Evolutionary conservation across 1,140 invertebrate genomes (phyloP), one percentile per base, ranked within the genome.

Genomic region (Drosophila chauvacae): DNA sequence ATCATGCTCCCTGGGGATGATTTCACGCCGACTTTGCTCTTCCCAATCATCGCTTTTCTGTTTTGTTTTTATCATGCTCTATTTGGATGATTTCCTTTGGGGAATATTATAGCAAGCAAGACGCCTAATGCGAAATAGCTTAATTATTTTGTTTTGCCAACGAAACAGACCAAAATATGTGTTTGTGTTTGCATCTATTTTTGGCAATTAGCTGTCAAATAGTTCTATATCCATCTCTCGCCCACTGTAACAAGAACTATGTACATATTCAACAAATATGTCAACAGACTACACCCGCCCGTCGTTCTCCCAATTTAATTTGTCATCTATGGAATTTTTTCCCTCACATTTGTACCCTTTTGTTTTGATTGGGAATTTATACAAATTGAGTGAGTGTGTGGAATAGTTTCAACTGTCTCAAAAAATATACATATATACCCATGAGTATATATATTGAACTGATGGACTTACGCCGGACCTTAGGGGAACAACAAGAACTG

Each of bases 141-240:
- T 80, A 77, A 87, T 87, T 83, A 72, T 88, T 80, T 88, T 88
- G 80, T 90, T 88, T 90, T 90, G 68, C 56, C 45, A 58, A 23
- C 35, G 11, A 20, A 33, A 42, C 50, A 55, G 18, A 76, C 30
- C n/a, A 41, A 60, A 35, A 64, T 37, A 28, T 56, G 26, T 68
- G 50, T 60, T 14, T 55, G 48, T 53, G 14, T 1, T 64, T 7
- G 5, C 10, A 26, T 35, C 48, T 80, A 77, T 73, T 88, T 87
- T 87, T 77, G 81, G 64, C 65, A 63, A 81, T 75, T 39, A 33
- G 14, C 37, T 63, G 23, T 50, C 42, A 47, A 23, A 58, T 23
- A 20, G 47, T 10, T 42, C 35, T 16, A 50, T 23, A 33, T 41
- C 18, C 20, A 30, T 41, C 11, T 7, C 26, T 16, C 26, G 18